These are phyloP conservation scores for Lycaena phlaeas DNA, from an alignment of 2,888 invertebrate species.

Conservation along the genomic window DNA sequence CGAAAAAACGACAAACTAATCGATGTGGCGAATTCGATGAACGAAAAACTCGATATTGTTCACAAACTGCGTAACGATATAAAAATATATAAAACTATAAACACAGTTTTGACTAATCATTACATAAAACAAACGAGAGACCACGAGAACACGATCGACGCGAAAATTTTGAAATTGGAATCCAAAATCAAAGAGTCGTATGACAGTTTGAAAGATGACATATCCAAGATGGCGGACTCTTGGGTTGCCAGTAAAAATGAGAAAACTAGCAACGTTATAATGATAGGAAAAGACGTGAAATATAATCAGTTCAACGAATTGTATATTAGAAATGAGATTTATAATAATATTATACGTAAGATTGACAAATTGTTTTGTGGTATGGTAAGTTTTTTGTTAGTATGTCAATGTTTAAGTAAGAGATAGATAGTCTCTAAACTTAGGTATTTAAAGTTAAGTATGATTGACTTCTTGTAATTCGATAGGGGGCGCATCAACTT, in stretches of 20 bases:
- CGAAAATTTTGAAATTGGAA: conserved; percentile 50
- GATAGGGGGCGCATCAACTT: too few species aligned
- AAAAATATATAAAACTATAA: conserved; percentile 60
- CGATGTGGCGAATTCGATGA: conserved; percentile 45
- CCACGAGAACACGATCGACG: conserved; percentile 46
- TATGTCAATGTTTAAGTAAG: too few species aligned
- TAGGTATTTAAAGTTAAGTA: too few species aligned
- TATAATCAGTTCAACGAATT: conserved; percentile 43
- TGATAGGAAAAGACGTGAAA: conserved; percentile 48
- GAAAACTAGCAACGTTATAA: conserved; percentile 41
- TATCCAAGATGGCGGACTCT: conserved; percentile 36
- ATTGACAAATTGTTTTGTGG: conserved; percentile 59
- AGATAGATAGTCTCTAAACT: too few species aligned
- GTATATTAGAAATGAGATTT: conserved; percentile 48
- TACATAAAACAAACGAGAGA: conserved; percentile 56
- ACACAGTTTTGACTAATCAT: conserved; percentile 60
- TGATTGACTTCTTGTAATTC: too few species aligned
- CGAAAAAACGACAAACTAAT: conserved; percentile 38
- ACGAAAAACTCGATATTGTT: conserved; percentile 61
- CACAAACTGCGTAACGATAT: conserved; percentile 59
- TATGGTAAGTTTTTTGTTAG: conserved; percentile 62
- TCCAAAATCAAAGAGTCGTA: conserved; percentile 46
- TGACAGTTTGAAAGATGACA: conserved; percentile 41
- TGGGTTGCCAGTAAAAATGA: conserved; percentile 37
- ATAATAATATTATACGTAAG: conserved; percentile 54